Conservation (phyloP, 2,797 vertebrate species). For the Chanos chanos region DNA sequence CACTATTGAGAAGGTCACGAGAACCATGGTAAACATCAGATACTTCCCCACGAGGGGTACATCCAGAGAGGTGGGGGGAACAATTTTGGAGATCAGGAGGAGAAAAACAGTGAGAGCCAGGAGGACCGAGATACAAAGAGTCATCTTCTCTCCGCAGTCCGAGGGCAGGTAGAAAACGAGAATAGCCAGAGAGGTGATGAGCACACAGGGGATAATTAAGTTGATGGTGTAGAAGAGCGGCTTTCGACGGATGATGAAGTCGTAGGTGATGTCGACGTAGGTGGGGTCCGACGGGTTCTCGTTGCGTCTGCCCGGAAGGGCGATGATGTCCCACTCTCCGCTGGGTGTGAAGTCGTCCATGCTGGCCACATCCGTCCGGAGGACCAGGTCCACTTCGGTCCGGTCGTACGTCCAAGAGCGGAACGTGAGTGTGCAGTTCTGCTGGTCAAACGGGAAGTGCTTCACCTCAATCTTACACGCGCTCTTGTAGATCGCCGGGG, state of each 20-base stretch:
- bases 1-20: slow-evolving; percentile 95
- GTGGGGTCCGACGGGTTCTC: slow-evolving; percentile 89
- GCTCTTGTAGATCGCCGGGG: slow-evolving; percentile 95
- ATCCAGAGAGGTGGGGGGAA: slow-evolving; percentile 90
- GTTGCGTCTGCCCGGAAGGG: slow-evolving; percentile 86
- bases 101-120: slow-evolving; percentile 94
- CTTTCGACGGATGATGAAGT: slow-evolving; percentile 95
- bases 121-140: slow-evolving; percentile 91
- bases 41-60: slow-evolving; percentile 96
- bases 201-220: slow-evolving; percentile 93
- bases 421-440: slow-evolving; percentile 96
- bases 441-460: slow-evolving; percentile 97
- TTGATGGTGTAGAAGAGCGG: slow-evolving; percentile 98
- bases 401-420: slow-evolving; percentile 97
- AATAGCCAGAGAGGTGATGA: slow-evolving; percentile 93
- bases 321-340: slow-evolving; percentile 97
- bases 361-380: slow-evolving; percentile 90
- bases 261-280: slow-evolving; percentile 95
- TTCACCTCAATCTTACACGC: slow-evolving; percentile 97
- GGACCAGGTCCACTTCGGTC: slow-evolving; percentile 91
- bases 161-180: slow-evolving; percentile 94
- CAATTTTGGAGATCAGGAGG: slow-evolving; percentile 94
- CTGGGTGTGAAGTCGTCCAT: slow-evolving; percentile 98
- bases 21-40: slow-evolving; percentile 97
- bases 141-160: slow-evolving; percentile 96